Base-by-base conservation (phyloP, 1,140 invertebrate species). In the Drosophila rhopaloa region DNA sequence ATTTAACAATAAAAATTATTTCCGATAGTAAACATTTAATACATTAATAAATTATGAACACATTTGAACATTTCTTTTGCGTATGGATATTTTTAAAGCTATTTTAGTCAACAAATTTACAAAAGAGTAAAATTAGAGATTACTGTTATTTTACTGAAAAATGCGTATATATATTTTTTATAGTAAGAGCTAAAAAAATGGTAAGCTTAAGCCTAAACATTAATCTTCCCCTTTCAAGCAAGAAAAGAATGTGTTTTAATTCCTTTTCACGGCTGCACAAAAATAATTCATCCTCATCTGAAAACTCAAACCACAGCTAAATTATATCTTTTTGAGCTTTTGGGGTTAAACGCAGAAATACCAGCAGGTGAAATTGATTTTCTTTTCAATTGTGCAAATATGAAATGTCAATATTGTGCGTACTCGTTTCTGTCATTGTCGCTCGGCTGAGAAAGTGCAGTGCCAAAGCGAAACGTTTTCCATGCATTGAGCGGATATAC, bases 321-420 rank as follows among this genome's bases (percentile, higher is more conserved):
- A 55, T 55, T 81, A 67, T 61, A 37, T 59, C 27, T 68, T 79
- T 71, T 62, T 50, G 54, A 63, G 48, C 61, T 81, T 73, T 89
- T 78, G 82, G 76, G 90, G 90, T 91, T 90, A 90, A 91, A 70
- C 66, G 86, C 62, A 58, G 67, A 91, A 91, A 90, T 88, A 77
- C 75, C 83, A 72, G 65, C 83, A 90, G 83, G 90, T 91, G 90
- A 91, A 91, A 91, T 91, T 91, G 90, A 91, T 91, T 91, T 91
- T 90, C 86, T 89, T 90, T 91, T 91, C 90, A 83, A 90, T 91
- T 91, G 90, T 65, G 90, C 83, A 91, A 91, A 91, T 91, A 91
- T 91, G 79, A 91, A 91, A 81, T 78, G 86, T 90, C 90, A 91
- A 91, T 91, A 91, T 90, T 91, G 88, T 89, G 81, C 81, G 78